Conservation (phyloP, 53 echinoderm and acorn worm genomes). For the Antedon mediterranea region DNA sequence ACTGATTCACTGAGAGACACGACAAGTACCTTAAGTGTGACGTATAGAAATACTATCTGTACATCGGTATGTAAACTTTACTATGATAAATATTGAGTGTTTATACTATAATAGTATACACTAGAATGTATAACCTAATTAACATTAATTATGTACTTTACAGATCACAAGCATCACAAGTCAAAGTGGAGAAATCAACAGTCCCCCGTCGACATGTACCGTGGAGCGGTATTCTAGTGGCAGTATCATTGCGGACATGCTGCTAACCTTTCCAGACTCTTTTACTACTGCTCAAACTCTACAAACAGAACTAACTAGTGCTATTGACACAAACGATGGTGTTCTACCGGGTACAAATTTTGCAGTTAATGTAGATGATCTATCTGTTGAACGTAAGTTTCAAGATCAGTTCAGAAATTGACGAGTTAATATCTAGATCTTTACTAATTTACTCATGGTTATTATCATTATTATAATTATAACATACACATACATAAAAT, state of each 20-base stretch:
- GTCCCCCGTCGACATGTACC: not conserved
- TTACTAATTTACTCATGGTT: no score
- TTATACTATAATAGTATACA: no score
- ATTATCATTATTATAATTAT: no score
- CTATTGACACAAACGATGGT: not conserved
- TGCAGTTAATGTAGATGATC: not conserved
- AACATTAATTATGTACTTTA: not conserved
- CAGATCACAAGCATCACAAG: not conserved
- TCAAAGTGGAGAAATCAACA: not conserved
- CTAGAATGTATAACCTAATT: no score
- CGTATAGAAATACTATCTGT: not conserved
- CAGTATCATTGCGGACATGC: not conserved
- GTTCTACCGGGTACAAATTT: not conserved
- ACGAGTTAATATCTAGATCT: not conserved
- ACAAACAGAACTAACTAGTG: not conserved
- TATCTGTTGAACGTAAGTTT: not conserved
- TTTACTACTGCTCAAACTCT: not conserved
- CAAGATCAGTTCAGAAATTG: not conserved
- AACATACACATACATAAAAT: no score
- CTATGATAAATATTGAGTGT: no score
- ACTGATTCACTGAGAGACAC: not conserved
- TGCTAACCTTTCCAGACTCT: not conserved
- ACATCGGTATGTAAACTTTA: not conserved
- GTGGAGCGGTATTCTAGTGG: not conserved
- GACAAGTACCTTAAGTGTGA: not conserved